These are phyloP conservation scores for Gadopsis marmoratus DNA, from an alignment of 2,797 vertebrate species.

Conservation along the genomic window DNA sequence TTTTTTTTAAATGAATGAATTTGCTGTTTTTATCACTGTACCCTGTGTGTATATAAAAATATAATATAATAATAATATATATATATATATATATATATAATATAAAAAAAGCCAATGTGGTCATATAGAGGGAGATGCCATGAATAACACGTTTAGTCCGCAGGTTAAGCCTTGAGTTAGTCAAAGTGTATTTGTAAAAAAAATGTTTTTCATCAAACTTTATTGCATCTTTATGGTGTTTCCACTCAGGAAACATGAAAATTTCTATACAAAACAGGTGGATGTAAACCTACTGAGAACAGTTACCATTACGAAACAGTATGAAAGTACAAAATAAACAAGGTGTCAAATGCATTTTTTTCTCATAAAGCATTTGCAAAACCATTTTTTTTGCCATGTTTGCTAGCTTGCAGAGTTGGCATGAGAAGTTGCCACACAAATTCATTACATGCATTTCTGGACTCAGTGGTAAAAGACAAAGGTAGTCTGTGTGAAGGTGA, in stretches of 20 bases:
- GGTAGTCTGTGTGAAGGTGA: constrained; percentile 41
- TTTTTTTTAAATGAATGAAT: neutral
- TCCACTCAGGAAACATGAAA: neutral
- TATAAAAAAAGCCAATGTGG: neutral
- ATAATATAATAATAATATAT: no score
- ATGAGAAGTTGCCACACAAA: constrained; percentile 6
- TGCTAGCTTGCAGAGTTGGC: neutral
- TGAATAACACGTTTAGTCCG: neutral
- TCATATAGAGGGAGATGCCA: neutral
- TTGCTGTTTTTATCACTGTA: neutral
- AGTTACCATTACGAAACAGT: neutral
- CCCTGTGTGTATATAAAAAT: no score
- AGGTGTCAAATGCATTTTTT: neutral
- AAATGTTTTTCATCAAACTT: neutral
- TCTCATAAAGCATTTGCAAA: no score
- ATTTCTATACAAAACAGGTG: neutral
- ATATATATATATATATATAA: no score
- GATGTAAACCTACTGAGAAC: neutral
- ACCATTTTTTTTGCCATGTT: no score
- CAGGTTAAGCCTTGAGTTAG: neutral
- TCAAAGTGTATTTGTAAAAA: neutral
- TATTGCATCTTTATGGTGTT: neutral
- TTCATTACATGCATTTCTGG: constrained; percentile 12
- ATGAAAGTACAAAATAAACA: neutral
- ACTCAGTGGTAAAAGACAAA: constrained; percentile 15